Base-by-base conservation (phyloP, 1,140 invertebrate species). In the Trissolcus basalis region DNA sequence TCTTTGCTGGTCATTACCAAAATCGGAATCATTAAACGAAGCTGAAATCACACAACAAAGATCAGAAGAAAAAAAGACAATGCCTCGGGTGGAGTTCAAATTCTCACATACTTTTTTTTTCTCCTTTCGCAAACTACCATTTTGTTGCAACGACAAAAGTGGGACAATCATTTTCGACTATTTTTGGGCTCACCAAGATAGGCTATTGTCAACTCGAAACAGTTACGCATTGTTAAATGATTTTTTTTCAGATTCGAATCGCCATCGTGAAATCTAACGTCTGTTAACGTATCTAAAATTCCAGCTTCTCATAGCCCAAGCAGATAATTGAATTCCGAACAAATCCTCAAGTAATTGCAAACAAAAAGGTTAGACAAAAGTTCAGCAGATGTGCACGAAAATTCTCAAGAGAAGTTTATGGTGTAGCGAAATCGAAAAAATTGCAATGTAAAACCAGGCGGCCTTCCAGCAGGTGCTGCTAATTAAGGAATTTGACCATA, bases 401-500 rank as follows among this genome's bases (percentile, higher is more conserved):
- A 44, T 44, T 39, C 36, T 39, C 33, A 10, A n/a, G 36, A 1
- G 19, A 27, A 27, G 19, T 27, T 27, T 27, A 39, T 39, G 36
- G 9, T 39, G 9, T 11, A 39, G 8, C 8, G 11, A 48, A 48
- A 48, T 10, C 19, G 9, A 49, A 36, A 10, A 50, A 60, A 43
- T 50, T 39, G 13, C 8, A 19, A 27, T 32, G 35, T 49, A 27
- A 61, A 48, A 19, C 12, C 11, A 16, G 33, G 19, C n/a, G n/a
- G n/a, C n/a, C n/a, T n/a, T 41, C 13, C 60, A 13, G 16, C 33
- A 15, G 7, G 41, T 7, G 33, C 43, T n/a, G 35, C 61, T 65
- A 65, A 65, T 65, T 55, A 65, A 12, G 33, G 43, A 67, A 67
- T 67, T 56, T 67, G 53, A 50, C 35, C 12, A 50, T 32, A 35